Percentiles rank a stretch among this genome's conserved stretches.
Conservation (phyloP, 2,888 invertebrate species). For the Agapostemon virescens region DNA sequence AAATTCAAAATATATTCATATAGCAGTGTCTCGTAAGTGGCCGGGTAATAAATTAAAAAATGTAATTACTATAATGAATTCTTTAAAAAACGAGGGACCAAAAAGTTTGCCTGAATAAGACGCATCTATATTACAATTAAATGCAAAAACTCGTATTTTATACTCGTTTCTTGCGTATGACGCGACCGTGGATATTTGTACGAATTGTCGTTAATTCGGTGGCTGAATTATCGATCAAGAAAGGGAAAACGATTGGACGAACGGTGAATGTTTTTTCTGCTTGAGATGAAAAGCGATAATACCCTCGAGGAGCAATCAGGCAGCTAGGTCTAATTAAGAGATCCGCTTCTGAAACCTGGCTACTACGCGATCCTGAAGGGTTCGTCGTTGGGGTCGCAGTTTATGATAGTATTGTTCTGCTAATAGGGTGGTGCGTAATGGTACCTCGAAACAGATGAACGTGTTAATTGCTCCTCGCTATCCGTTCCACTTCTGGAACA, state of each 20-base stretch:
- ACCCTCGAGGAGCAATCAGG: neutral
- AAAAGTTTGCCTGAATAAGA: no score
- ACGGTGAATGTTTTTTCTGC: neutral
- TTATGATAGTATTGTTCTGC: slow-evolving; percentile 7
- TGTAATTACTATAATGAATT: no score
- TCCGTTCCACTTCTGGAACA: neutral
- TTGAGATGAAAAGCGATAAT: neutral
- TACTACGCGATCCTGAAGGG: neutral
- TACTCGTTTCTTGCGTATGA: neutral
- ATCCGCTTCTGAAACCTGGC: neutral
- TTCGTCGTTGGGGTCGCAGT: neutral
- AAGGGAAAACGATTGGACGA: neutral
- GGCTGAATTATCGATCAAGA: neutral
- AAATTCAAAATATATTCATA: no score
- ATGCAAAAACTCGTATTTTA: no score
- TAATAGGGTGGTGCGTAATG: neutral
- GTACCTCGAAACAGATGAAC: neutral
- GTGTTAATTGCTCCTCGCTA: slow-evolving; percentile 4
- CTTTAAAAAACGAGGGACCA: no score
- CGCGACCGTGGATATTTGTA: neutral
- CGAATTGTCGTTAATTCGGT: neutral
- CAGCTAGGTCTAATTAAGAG: neutral
- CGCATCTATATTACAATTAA: no score
- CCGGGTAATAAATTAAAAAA: no score
- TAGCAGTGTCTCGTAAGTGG: no score